Evolutionary conservation across 2,113 vertebrate genomes (phyloP), one percentile per base, ranked within the genome.

Genomic region (rabbit (Oryctolagus cuniculus)): DNA sequence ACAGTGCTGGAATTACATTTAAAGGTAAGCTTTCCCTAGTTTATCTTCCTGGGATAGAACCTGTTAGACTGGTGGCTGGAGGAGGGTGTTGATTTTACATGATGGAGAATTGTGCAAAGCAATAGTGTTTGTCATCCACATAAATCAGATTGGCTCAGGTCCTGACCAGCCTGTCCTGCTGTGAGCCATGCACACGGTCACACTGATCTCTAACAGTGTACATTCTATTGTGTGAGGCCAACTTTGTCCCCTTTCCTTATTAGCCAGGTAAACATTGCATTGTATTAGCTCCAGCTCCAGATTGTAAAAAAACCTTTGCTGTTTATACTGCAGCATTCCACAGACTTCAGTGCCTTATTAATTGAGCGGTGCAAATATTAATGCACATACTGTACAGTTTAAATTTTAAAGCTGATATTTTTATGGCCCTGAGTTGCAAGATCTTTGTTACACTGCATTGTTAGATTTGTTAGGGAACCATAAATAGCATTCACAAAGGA

Each of bases 351-450:
- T 97, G 97, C 98, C 98, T 98, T 98, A 98, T 98, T 99, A 99
- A 99, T 99, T 99, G 99, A 99, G 99, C 97, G 98, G 98, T 99
- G 98, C 98, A 99, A 98, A 99, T 99, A 98, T 98, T 96, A 98
- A 98, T 99, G 99, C 99, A 99, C 97, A 99, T 99, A 99, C 93
- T 99, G 99, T 99, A 99, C 98, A 99, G 98, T 98, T 99, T 96
- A 98, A 98, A 99, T 99, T 98, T 98, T 99, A 98, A 98, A 98
- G 98, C 98, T 98, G 98, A 98, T 99, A 99, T 99, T 99, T 99
- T 99, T 99, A 99, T 99, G 99, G 98, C 98, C 98, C 98, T 98
- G 97, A 98, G 97, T 98, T 99, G 98, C 95, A 98, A 98, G 95
- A 97, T 79, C 97, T 98, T 98, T 98, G 97, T 98, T 98, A 98